These are phyloP conservation scores for Aethina tumida DNA, from an alignment of 1,140 invertebrate genomes.

Conservation along the genomic window DNA sequence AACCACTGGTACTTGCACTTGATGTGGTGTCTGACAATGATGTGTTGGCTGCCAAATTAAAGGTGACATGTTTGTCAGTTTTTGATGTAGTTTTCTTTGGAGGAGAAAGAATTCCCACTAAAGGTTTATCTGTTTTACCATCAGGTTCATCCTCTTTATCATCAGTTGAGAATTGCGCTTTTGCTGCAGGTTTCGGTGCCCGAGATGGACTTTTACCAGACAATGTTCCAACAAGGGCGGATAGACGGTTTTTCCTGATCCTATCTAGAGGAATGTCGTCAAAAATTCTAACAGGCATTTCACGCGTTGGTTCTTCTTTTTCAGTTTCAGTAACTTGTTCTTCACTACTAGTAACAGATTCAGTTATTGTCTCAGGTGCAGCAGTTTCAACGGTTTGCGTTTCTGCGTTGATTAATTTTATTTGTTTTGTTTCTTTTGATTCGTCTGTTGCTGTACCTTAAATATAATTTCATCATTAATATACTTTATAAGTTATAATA, in stretches of 20 bases:
- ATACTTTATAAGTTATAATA: conserved; percentile 4
- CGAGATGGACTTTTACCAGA: conserved; percentile 17
- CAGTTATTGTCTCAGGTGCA: conserved; percentile 3
- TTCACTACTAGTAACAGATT: neutral
- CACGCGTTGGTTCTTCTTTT: conserved; percentile 6
- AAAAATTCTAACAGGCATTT: conserved; percentile 23
- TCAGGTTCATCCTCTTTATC: conserved; percentile 8
- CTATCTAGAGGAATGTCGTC: conserved; percentile 24
- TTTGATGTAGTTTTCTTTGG: conserved; percentile 18
- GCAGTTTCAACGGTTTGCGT: conserved; percentile 21
- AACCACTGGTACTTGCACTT: neutral
- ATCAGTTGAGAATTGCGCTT: neutral
- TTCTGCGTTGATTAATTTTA: conserved; percentile 21
- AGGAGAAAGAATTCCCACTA: conserved; percentile 22
- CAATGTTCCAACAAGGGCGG: conserved; percentile 21
- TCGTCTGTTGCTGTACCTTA: conserved; percentile 18
- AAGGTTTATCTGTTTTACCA: conserved; percentile 11
- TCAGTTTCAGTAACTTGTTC: conserved; percentile 4
- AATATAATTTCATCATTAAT: conserved; percentile 2
- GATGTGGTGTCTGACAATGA: neutral
- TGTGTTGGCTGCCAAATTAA: conserved; percentile 14
- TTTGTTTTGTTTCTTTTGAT: conserved; percentile 15
- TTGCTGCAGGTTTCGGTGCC: conserved; percentile 1
- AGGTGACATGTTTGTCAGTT: conserved; percentile 25
- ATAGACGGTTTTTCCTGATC: conserved; percentile 23